phyloP scores from a whole-genome alignment of 2,113 vertebrate species.

The Cynocephalus volans region DNA sequence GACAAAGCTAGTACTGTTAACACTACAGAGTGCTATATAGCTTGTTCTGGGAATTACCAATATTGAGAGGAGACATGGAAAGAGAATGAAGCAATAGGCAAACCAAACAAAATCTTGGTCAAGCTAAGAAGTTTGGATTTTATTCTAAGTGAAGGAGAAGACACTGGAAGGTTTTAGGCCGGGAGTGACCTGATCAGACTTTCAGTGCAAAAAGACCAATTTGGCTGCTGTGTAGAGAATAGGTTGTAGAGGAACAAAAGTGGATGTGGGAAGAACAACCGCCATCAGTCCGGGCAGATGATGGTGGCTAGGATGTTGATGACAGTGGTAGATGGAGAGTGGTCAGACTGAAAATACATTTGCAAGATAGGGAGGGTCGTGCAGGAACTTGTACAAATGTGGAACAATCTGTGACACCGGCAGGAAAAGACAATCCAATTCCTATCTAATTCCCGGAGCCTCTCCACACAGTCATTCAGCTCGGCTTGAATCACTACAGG shows the following conservation, averaged over 20 bases:
- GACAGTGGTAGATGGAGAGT: background rate
- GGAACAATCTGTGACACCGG: background rate
- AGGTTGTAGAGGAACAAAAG: background rate
- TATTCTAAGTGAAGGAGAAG: conserved; percentile 44
- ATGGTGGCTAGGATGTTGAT: background rate
- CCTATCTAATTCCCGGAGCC: background rate
- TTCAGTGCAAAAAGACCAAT: background rate
- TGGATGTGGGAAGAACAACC: background rate
- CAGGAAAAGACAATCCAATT: background rate
- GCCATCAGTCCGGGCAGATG: background rate
- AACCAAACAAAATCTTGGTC: background rate
- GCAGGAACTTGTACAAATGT: background rate
- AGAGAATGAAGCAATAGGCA: background rate
- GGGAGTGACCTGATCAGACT: background rate
- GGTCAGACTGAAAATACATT: background rate
- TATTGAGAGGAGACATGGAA: background rate
- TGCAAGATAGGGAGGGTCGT: background rate
- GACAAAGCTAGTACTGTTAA: background rate
- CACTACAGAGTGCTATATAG: background rate
- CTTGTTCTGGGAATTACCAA: conserved; percentile 38
- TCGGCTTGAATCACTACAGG: background rate
- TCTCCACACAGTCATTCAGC: background rate
- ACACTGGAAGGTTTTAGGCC: conserved; percentile 3
- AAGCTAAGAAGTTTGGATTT: background rate
- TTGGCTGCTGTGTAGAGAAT: background rate